Evolutionary conservation across 2,888 invertebrate species (phyloP), one percentile per base, ranked within the genome.

Genomic region (Drosophila neonasuta): DNA sequence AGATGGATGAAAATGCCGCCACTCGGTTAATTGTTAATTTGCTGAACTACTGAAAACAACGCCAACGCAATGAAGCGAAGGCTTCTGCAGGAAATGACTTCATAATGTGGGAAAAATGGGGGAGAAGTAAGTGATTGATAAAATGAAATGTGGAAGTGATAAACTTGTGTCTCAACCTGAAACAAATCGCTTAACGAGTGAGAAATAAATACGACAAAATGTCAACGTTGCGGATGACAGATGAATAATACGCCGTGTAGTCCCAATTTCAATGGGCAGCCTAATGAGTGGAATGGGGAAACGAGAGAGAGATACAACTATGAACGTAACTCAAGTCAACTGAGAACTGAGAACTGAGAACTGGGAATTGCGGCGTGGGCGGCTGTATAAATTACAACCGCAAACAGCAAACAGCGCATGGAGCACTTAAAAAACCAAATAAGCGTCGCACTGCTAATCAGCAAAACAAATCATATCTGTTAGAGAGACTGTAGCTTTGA

Each of bases 341-440:
- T 6, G 6, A 7, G 44, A 52, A 60, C 13, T 6, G 6, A 7
- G 13, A 39, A 15, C 24, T n/a, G 11, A 13, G 13, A 41, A 15
- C 24, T n/a, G 11, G n/a, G 41, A 30, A 45, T 30, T 36, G 48
- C 63, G 46, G 58, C 71, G 79, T 74, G 60, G 80, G 71, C 69
- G 79, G 52, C 56, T 52, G 69, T 80, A 80, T 82, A 77, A 86
- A 77, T 85, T 87, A 86, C 85, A 77, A 75, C 82, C 85, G 65
- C 83, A 81, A 86, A 69, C 79, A 59, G 49, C 60, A 81, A 86
- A 69, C 79, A 59, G 49, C 61, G 52, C 67, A 62, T 57, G 50
- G 55, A 62, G 57, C 63, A 78, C 72, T 80, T 71, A 68, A 75
- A 74, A 68, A 24, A 1, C 60, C 72, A 74, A 73, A 77, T 65